A percentile compares a stretch with the other conserved stretches of the same genome.
phyloP scores from a whole-genome alignment of 1,140 invertebrate genomes.

The Colletes gigas region DNA sequence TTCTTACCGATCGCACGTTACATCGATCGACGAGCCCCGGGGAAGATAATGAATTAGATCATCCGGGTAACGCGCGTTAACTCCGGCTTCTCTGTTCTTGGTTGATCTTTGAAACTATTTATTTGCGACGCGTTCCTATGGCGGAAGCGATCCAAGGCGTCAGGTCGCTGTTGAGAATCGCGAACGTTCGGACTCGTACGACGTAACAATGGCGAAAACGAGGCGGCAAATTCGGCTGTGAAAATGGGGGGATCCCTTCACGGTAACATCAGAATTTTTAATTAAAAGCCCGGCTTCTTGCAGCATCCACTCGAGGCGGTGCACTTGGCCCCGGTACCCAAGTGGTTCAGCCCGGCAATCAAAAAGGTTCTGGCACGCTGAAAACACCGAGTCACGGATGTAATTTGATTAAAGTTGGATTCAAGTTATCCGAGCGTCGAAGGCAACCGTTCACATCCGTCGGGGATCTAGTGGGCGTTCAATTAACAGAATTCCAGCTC shows the following conservation, averaged over 20 bases:
- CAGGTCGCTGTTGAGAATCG: not conserved
- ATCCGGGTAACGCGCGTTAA: not conserved
- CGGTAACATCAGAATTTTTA: conserved; percentile 51
- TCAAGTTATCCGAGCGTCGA: conserved; percentile 62
- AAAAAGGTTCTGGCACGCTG: conserved; percentile 34
- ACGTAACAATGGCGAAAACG: not conserved
- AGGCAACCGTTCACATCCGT: conserved; percentile 61
- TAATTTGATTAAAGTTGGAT: conserved; percentile 69
- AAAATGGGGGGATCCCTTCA: not conserved
- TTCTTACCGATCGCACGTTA: not conserved
- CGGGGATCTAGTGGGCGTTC: conserved; percentile 57
- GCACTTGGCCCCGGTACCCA: conserved; percentile 1
- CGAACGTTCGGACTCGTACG: not conserved
- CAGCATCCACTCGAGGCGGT: conserved; percentile 20
- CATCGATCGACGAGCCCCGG: not conserved
- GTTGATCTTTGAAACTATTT: too few species aligned
- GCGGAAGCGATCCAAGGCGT: not conserved
- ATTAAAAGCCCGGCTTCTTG: conserved; percentile 51
- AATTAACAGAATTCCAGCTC: conserved; percentile 68
- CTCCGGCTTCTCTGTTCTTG: too few species aligned
- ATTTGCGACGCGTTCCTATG: too few species aligned
- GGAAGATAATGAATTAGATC: not conserved
- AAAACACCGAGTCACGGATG: conserved; percentile 63
- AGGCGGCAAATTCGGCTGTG: too few species aligned
- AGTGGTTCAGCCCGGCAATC: conserved; percentile 26